Evolutionary conservation across 2,113 vertebrate species (phyloP).

Genomic region (Nothocercus nigrocapillus): DNA sequence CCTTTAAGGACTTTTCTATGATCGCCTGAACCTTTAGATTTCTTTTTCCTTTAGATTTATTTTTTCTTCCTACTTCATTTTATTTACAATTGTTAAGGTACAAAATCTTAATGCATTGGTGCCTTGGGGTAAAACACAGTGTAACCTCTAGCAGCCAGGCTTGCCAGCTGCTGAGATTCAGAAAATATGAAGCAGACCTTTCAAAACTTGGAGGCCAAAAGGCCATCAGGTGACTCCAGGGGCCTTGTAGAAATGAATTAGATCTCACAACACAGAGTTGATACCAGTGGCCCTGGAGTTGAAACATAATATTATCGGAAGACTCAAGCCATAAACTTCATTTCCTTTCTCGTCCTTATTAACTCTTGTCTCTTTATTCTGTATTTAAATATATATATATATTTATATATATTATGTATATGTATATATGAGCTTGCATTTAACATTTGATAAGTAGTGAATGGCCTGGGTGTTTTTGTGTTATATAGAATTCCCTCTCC

Average conservation of each 20-base stretch:
- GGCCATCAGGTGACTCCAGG: not conserved
- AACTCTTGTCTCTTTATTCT: not conserved
- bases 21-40: not conserved
- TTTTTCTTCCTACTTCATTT: not conserved
- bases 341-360: not conserved
- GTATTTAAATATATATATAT: not conserved
- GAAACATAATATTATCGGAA: not conserved
- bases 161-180: not conserved
- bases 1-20: not conserved
- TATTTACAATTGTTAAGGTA: not conserved
- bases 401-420: not conserved
- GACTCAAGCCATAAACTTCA: not conserved
- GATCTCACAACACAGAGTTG: not conserved
- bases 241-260: not conserved
- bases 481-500: not conserved
- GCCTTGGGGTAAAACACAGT: not conserved
- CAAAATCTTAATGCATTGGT: not conserved
- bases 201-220: not conserved
- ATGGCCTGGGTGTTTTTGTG: not conserved
- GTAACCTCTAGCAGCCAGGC: not conserved
- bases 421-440: not conserved
- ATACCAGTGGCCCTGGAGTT: not conserved
- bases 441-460: not conserved
- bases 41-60: not conserved
- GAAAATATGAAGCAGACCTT: not conserved